Evolutionary conservation across 2,888 invertebrate species (phyloP).

Genomic region (Hylaea fasciaria): DNA sequence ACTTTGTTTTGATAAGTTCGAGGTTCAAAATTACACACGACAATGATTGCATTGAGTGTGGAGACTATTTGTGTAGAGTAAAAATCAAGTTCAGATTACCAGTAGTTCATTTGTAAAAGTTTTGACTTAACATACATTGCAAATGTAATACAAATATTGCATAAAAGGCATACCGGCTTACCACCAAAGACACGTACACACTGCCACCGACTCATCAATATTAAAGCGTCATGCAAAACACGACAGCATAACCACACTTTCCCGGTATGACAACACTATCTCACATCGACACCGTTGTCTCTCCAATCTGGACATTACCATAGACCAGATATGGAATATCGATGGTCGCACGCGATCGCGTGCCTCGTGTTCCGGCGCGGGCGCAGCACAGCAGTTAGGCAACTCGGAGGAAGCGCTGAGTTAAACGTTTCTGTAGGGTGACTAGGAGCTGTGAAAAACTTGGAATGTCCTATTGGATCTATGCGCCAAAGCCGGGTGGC

Average conservation of each 20-base stretch:
- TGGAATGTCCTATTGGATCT: neutral
- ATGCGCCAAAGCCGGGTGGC: too few relatives aligned
- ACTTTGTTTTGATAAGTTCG: too few relatives aligned
- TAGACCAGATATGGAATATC: slow-evolving; percentile 22
- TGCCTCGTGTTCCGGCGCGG: slow-evolving; percentile 47
- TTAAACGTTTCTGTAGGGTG: slow-evolving; percentile 2
- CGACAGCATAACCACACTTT: neutral
- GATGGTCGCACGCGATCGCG: slow-evolving; percentile 48
- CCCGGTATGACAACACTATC: neutral
- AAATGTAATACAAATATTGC: too few relatives aligned
- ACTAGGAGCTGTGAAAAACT: neutral
- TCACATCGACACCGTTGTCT: slow-evolving; percentile 8
- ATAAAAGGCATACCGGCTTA: too few relatives aligned
- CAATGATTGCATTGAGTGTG: too few relatives aligned
- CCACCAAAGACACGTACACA: too few relatives aligned
- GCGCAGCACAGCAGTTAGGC: slow-evolving; percentile 39
- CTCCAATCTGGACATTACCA: slow-evolving; percentile 14
- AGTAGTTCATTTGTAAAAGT: too few relatives aligned
- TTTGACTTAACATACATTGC: too few relatives aligned
- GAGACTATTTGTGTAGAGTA: too few relatives aligned
- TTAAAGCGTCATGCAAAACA: neutral
- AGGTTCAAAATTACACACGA: too few relatives aligned
- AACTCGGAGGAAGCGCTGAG: slow-evolving; percentile 47
- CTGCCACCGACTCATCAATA: too few relatives aligned
- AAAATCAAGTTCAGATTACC: too few relatives aligned